Base-by-base conservation (phyloP, 2,888 invertebrate species). In the Pardosa pseudoannulata region DNA sequence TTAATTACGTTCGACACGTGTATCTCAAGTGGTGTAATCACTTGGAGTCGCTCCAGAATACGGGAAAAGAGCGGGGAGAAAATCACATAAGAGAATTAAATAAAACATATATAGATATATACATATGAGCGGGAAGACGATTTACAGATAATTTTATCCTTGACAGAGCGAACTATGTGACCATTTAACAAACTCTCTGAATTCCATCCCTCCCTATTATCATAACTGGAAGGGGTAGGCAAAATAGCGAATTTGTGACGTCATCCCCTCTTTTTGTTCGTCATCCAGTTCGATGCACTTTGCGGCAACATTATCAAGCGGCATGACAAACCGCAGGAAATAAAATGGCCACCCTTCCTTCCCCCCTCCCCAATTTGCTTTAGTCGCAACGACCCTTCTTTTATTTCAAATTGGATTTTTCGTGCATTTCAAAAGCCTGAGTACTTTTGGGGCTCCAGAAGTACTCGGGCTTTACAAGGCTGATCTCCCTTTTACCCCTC, bases 301-400 rank as follows among this genome's bases (percentile, higher is more conserved):
- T 56, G 56, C 56, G 56, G 56, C 56, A 56, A 23, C 56, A 56
- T 56, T 23, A 56, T 56, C 56, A 56, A 56, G 23, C 56, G 56
- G 56, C 23, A 56, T 56, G 56, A 56, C 56, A 56, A 56, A 56
- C 56, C 56, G 56, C 56, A 56, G 56, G 56, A 56, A 56, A 56
- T 56, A 56, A 56, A 56, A 56, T 56, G 56, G 56, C 56, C 56
- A 56, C 23, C 56, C n/a, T 19, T 23, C 23, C 23, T 3, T 23
- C 23, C 56, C 56, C 23, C 56, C 16, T 46, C 9, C 16, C 46
- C 1, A 7, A 36, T 36, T 36, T 36, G 36, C 36, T 11, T 11
- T 36, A 36, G 36, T 36, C 16, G 41, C 6, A 46, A 56, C 3
- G 56, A 23, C 16, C 56, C 56, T 56, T 56, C 56, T 56, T 56